Evolutionary conservation across 2,797 vertebrate species (phyloP).

Genomic region (Luscinia luscinia): DNA sequence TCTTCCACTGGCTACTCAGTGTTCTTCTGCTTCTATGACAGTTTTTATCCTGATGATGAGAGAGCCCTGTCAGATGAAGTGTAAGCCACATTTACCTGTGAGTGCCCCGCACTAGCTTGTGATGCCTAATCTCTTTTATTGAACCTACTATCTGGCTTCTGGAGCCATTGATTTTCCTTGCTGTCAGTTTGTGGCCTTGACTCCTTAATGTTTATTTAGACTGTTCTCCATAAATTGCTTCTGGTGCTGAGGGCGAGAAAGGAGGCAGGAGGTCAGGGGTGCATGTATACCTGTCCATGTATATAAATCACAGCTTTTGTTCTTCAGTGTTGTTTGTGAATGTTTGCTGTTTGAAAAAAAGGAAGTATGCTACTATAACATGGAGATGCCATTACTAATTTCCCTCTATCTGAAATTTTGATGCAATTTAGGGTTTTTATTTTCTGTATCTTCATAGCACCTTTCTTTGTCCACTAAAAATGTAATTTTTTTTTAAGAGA

Average conservation of each 20-base stretch:
- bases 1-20: constrained; percentile 51
- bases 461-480: constrained; percentile 64
- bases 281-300: constrained; percentile 78
- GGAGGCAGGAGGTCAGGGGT: constrained; percentile 74
- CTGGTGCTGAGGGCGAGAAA: constrained; percentile 70
- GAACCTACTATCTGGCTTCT: constrained; percentile 80
- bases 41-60: constrained; percentile 72
- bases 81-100: constrained; percentile 78
- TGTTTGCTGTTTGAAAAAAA: constrained; percentile 72
- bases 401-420: constrained; percentile 52
- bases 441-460: constrained; percentile 63
- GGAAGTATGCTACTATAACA: constrained; percentile 66
- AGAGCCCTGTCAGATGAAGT: constrained; percentile 70
- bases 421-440: constrained; percentile 67
- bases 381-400: constrained; percentile 62
- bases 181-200: constrained; percentile 83
- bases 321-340: constrained; percentile 75
- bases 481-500: constrained; percentile 47
- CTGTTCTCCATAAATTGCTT: constrained; percentile 83
- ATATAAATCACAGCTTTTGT: constrained; percentile 82
- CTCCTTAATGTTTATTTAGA: constrained; percentile 85
- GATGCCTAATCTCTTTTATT: constrained; percentile 83
- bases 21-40: constrained; percentile 69
- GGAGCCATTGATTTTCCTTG: constrained; percentile 82
- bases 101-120: constrained; percentile 69